Base-by-base conservation (phyloP, 2,113 vertebrate species). In the Larimichthys crocea region DNA sequence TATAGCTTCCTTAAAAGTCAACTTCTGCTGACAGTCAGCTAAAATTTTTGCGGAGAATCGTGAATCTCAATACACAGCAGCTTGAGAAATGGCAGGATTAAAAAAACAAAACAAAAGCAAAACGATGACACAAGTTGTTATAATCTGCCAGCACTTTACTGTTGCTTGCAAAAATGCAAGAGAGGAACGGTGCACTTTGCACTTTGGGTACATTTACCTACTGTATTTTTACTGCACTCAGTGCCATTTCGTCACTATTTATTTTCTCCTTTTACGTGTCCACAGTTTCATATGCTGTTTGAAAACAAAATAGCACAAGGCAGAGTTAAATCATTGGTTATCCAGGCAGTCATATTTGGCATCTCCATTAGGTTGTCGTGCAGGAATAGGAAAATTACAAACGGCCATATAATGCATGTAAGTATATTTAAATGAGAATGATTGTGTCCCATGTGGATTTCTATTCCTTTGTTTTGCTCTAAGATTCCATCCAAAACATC, bases 81-180 rank as follows among this genome's bases (percentile, higher is more conserved):
- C 17, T 66, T 57, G n/a, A 75, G 24, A 77, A 49, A 71, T 15
- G 46, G 26, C 12, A 0, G 5, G 22, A 66, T 79, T 52, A 42
- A 67, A 64, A 40, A 67, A 64, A 31, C 31, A 31, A 76, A 67
- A 61, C 19, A 69, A 85, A 83, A 74, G 55, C 42, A 62, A 22
- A 68, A 56, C 3, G 16, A 52, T 81, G 74, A 81, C 61, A 82
- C 49, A 35, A 11, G 55, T 76, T 77, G 63, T 63, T 77, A 59
- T 67, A 83, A 79, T 87, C 60, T 80, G 64, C 69, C 64, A 68
- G 78, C 70, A 82, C 52, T 73, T 75, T 53, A 22, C 29, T 80
- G 4, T 10, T n/a, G 40, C 64, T 69, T 78, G 44, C 70, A 79
- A 82, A 77, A 85, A 73, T 70, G 71, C 26, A 65, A 46, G 40